Base-by-base conservation (phyloP, 1,140 invertebrate species). In the Myzus persicae region DNA sequence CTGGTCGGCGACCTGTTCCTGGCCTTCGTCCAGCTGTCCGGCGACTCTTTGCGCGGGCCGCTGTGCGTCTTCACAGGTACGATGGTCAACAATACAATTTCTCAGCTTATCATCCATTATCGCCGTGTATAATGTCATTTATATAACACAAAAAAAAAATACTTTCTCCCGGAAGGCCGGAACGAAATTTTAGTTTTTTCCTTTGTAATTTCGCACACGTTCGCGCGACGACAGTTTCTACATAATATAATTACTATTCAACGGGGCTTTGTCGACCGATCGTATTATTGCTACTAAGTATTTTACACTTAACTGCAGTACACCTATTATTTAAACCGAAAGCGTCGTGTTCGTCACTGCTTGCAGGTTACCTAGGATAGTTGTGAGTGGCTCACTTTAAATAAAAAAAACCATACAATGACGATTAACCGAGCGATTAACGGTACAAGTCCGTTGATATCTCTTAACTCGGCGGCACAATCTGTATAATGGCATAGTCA, bases 1-100 rank as follows among this genome's bases (percentile, higher is more conserved):
- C 96, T 98, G 95, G 95, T 98, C 93, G 97, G 97, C 84, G 97
- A 98, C 95, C 95, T 97, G 81, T 95, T 97, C 94, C 96, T 98
- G 95, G 97, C 97, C 93, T 96, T 97, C 94, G 97, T 97, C 94
- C 97, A 97, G 94, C 95, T 97, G 22, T 96, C 96, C 38, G 96
- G 96, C 4, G 95, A 96, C 87, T 95, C 95, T 20, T 95, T 97
- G 85, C 85, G 81, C 20, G 95, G 96, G 2, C 94, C 95, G 76
- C 95, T 96, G 42, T 97, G 97, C 94, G 95, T 96, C 59, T 96
- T 96, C 67, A 95, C 97, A 82, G 97, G 97, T 97, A 95, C 97
- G 97, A 96, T 40, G 18, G 7, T 48, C 7, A 31, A 44, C n/a
- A n/a, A n/a, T n/a, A 40, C 42, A 67, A n/a, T 67, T 4, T 5